Conservation (phyloP, 2,797 vertebrate genomes). For the Pangasius mekongensis region DNA sequence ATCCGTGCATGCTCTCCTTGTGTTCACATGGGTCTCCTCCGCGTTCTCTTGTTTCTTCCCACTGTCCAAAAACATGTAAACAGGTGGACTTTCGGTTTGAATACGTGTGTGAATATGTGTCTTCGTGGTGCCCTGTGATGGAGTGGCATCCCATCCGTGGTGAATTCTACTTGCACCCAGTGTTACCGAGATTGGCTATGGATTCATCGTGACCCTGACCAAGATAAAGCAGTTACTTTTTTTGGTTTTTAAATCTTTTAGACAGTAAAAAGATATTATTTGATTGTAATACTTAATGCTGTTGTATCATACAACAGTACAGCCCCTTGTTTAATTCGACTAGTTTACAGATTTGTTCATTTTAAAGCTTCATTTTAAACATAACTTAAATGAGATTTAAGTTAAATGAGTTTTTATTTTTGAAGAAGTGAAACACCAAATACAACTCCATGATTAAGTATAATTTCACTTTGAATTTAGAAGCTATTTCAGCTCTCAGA, state of each 20-base stretch:
- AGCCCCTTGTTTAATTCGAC: neutral
- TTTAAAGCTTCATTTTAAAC: neutral
- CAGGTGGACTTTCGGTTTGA: neutral
- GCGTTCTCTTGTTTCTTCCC: neutral
- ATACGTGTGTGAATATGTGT: neutral
- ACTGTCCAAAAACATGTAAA: neutral
- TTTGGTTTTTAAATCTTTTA: neutral
- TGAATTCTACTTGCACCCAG: neutral
- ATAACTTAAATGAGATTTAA: neutral
- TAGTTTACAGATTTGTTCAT: neutral
- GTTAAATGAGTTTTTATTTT: neutral
- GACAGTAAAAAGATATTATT: neutral
- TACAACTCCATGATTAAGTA: neutral
- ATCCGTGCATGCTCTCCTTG: neutral
- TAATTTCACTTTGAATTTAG: neutral
- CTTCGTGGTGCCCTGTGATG: neutral
- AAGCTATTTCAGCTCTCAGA: neutral
- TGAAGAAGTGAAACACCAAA: neutral
- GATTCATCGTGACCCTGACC: neutral
- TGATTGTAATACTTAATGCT: neutral
- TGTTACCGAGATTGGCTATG: neutral
- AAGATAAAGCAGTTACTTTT: neutral
- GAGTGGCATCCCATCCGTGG: neutral
- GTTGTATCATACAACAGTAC: neutral
- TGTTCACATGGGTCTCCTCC: neutral